Base-by-base conservation (phyloP, 2,888 invertebrate genomes). In the Laothoe populi region DNA sequence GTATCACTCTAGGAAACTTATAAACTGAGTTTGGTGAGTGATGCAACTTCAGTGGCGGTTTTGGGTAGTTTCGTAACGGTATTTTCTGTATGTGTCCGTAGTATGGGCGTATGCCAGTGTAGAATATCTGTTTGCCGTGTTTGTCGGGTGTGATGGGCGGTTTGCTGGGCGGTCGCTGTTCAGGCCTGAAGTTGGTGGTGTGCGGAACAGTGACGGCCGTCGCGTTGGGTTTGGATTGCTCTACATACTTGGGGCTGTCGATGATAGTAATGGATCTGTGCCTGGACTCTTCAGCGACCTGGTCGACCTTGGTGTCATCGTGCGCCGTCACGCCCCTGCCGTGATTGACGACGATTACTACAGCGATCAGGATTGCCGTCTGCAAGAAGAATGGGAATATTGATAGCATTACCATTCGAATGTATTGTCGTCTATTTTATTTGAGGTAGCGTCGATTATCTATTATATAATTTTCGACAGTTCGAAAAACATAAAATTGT, bases 341-440 rank as follows among this genome's bases (percentile, higher is more conserved):
- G 83, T 83, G 79, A 79, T 81, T 83, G 84, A 90, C 84, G 86
- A 83, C 85, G 85, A 91, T 87, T 86, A 85, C 87, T 86, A 91
- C 83, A 81, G 85, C 83, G 85, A 92, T 86, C 88, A 92, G 86
- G 84, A 90, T 86, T 88, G 88, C 81, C 86, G 88, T 87, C 92
- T 92, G 90, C 49, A 63, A 68, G 59, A 65, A 61, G 61, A 57
- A 13, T 11, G 11, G 13, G 10, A 46, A 24, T 46, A 46, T 23
- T 16, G 16, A 44, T 13, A 10, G 4, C 11, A 38, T 38, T 38
- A 10, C 13, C 38, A 38, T 38, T 38, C 1, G 1, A 38, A 38
- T 11, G 11, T 11, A 13, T 11, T 1, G 1, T 38, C 10, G 1
- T 38, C 38, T 13, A 38, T 7, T 26, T 1, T 38, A 38, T 13